Evolutionary conservation across 2,797 vertebrate species (phyloP).

Genomic region (Garrulus glandarius): DNA sequence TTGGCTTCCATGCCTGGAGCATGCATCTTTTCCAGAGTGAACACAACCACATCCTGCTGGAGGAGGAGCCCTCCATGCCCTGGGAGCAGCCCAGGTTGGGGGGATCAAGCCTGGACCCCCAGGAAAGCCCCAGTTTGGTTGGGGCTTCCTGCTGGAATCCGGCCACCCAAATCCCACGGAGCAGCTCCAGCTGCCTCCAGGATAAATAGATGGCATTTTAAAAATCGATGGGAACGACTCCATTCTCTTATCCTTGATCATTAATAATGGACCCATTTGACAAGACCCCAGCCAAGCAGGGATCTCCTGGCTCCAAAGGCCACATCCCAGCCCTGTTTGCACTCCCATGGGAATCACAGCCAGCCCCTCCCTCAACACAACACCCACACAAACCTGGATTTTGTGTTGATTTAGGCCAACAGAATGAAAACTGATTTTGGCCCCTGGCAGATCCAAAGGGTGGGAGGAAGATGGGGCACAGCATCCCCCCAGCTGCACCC

Average conservation of each 20-base stretch:
- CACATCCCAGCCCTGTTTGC: background rate
- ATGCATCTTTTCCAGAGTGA: accelerated
- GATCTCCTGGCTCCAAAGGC: background rate
- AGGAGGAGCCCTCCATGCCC: background rate
- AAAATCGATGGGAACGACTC: background rate
- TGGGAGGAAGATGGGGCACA: background rate
- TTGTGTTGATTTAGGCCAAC: background rate
- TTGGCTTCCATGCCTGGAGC: background rate
- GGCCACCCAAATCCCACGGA: background rate
- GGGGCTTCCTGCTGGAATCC: background rate
- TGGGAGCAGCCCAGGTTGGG: accelerated
- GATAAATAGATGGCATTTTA: background rate
- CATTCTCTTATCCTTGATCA: background rate
- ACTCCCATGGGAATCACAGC: background rate
- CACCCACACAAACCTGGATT: background rate
- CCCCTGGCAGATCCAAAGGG: background rate
- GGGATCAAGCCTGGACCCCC: background rate
- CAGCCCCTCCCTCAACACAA: background rate
- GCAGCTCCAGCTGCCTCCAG: background rate
- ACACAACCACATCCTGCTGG: accelerated
- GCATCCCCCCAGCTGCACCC: background rate
- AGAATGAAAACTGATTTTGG: background rate
- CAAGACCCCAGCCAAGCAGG: background rate
- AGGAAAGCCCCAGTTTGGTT: background rate
- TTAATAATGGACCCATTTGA: background rate